phyloP scores from a whole-genome alignment of 53 echinoderm and acorn worm species.

The Actinopyga echinites region DNA sequence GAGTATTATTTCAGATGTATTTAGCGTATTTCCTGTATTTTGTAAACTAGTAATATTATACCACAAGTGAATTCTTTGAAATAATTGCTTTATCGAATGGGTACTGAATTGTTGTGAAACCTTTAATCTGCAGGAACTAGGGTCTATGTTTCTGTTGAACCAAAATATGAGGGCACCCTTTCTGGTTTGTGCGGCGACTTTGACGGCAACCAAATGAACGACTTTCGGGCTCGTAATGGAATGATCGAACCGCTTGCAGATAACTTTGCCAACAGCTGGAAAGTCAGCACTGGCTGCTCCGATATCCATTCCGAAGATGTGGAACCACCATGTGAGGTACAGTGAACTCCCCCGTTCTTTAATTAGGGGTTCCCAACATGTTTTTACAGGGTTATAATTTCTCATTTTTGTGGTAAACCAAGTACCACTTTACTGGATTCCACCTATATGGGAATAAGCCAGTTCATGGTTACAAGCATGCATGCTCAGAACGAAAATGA shows the following conservation, averaged over 20 bases:
- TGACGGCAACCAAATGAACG: slow-evolving; percentile 81
- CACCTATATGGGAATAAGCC: too few relatives aligned
- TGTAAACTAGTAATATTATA: neutral
- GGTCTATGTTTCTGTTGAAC: slow-evolving; percentile 69
- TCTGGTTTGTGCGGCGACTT: slow-evolving; percentile 84
- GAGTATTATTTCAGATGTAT: too few relatives aligned
- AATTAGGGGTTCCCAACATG: too few relatives aligned
- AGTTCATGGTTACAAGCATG: too few relatives aligned
- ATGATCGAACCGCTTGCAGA: slow-evolving; percentile 73
- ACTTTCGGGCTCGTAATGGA: slow-evolving; percentile 77
- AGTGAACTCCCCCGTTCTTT: neutral
- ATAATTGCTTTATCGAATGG: neutral
- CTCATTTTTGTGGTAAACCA: too few relatives aligned
- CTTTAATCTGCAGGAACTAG: slow-evolving; percentile 61
- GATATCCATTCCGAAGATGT: slow-evolving; percentile 65
- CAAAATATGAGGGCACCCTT: slow-evolving; percentile 55
- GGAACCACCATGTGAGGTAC: slow-evolving; percentile 74
- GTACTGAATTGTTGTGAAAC: neutral
- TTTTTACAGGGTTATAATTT: too few relatives aligned
- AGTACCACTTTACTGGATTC: too few relatives aligned
- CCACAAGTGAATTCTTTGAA: neutral
- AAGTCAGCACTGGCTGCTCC: slow-evolving; percentile 73
- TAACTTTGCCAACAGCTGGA: slow-evolving; percentile 93
- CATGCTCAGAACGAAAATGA: too few relatives aligned
- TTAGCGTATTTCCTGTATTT: too few relatives aligned